Evolutionary conservation across 2,888 invertebrate genomes (phyloP).

Genomic region (Lutraria lutraria): DNA sequence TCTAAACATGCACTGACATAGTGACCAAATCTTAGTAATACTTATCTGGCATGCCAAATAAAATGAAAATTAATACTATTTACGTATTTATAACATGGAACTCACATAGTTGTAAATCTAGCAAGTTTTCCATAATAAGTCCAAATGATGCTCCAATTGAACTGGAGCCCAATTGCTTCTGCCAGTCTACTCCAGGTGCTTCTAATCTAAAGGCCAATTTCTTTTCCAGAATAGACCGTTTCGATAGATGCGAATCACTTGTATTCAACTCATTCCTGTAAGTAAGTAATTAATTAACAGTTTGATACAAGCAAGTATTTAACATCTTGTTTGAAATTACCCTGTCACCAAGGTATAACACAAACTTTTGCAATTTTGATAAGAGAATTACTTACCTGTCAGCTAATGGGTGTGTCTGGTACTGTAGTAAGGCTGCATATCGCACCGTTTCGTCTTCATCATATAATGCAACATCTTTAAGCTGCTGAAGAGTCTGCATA

Average conservation of each 20-base stretch:
- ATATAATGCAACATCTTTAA: conserved; percentile 71
- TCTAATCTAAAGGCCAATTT: conserved; percentile 66
- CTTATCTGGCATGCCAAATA: too few species aligned
- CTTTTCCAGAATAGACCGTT: conserved; percentile 46
- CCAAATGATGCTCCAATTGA: conserved; percentile 79
- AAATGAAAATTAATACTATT: too few species aligned
- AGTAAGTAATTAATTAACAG: too few species aligned
- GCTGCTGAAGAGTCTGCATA: conserved; percentile 70
- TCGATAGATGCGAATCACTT: neutral
- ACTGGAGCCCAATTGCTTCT: conserved; percentile 73
- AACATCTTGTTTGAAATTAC: too few species aligned
- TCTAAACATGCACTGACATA: too few species aligned
- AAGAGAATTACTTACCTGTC: neutral
- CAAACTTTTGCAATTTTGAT: too few species aligned
- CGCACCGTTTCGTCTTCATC: conserved; percentile 77
- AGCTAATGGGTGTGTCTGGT: conserved; percentile 72
- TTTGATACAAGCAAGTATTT: too few species aligned
- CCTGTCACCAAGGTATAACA: too few species aligned
- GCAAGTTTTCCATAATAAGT: conserved; percentile 73
- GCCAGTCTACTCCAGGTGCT: conserved; percentile 77
- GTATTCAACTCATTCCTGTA: neutral
- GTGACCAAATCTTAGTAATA: too few species aligned
- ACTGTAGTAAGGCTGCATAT: conserved; percentile 74
- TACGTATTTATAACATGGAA: neutral
- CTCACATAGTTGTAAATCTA: conserved; percentile 74